Conservation (phyloP, 2,797 vertebrate species). For the Poeciliopsis turneri region DNA sequence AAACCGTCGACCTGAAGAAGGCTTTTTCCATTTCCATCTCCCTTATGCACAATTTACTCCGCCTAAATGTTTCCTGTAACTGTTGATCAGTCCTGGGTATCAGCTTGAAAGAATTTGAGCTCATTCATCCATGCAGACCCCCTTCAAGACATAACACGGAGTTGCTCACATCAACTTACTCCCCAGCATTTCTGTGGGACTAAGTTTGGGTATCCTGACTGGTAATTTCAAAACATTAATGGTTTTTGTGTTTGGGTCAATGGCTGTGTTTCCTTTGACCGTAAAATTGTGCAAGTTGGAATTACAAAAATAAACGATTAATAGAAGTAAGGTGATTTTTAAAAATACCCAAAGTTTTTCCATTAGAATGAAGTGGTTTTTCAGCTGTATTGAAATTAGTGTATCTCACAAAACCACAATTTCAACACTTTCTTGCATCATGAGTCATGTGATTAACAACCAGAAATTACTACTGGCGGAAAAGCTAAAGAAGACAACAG, state of each 20-base stretch:
- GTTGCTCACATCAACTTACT: neutral
- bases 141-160: neutral
- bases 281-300: no score
- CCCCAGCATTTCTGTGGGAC: neutral
- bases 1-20: neutral
- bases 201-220: neutral
- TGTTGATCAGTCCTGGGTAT: neutral
- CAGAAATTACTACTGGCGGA: no score
- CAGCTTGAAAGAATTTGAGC: slow-evolving; percentile 3
- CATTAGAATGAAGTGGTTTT: no score
- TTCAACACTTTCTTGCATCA: no score
- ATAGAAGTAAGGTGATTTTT: no score
- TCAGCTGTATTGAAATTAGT: no score
- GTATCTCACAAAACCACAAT: no score
- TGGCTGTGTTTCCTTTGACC: no score
- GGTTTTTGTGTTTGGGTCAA: neutral
- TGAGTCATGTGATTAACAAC: no score
- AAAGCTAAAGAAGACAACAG: no score
- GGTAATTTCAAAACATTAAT: slow-evolving; percentile 1
- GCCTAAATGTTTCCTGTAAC: slow-evolving; percentile 15
- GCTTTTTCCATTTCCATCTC: neutral
- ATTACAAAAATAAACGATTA: no score
- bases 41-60: slow-evolving; percentile 3
- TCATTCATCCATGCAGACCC: neutral
- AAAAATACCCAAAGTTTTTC: no score